phyloP scores from a whole-genome alignment of 2,113 vertebrate species.

The Xiphias gladius region DNA sequence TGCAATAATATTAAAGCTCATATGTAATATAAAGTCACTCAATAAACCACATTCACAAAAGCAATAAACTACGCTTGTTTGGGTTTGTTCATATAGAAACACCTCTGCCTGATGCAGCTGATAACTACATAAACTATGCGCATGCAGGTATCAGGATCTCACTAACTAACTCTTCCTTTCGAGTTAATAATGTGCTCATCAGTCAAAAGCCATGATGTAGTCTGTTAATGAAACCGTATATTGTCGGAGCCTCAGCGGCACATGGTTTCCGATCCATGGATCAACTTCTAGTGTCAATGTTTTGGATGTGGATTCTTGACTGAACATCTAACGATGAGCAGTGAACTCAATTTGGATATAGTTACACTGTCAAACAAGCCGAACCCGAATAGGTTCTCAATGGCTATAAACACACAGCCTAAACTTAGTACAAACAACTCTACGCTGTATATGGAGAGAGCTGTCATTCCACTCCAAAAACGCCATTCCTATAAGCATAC shows the following conservation, averaged over 20 bases:
- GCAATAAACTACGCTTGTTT: background rate
- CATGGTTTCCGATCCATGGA: slow-evolving; percentile 8
- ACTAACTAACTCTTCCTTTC: background rate
- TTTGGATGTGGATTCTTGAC: background rate
- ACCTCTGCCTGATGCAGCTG: background rate
- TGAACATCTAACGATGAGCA: slow-evolving; percentile 18
- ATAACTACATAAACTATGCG: accelerated
- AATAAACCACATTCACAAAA: slow-evolving; percentile 14
- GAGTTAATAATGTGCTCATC: background rate
- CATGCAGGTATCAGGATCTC: background rate
- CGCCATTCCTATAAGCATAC: background rate
- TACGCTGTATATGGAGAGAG: background rate
- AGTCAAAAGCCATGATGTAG: background rate
- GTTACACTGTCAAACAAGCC: slow-evolving; percentile 2
- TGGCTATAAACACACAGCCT: background rate
- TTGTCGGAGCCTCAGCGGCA: background rate
- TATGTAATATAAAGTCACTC: slow-evolving; percentile 16
- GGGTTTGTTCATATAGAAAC: background rate
- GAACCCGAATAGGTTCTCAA: background rate
- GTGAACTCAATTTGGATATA: slow-evolving; percentile 9
- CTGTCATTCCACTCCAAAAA: background rate
- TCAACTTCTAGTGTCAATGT: slow-evolving; percentile 25
- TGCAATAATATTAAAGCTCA: slow-evolving; percentile 42
- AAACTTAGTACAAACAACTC: background rate
- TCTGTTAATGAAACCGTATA: background rate